phyloP scores from a whole-genome alignment of 2,888 invertebrate genomes.

The Dione vanillae region DNA sequence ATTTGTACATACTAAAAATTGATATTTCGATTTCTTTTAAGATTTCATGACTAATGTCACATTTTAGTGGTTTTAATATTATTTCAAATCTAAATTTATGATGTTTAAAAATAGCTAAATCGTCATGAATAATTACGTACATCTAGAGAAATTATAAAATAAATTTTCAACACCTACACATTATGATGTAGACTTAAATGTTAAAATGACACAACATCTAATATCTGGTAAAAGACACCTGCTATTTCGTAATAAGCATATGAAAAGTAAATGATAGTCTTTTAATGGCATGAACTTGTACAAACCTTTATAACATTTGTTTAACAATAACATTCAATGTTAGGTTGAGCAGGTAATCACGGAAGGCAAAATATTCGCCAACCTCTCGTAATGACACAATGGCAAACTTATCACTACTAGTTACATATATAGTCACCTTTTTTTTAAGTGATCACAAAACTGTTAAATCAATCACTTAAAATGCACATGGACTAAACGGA shows the following conservation, averaged over 20 bases:
- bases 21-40: background rate
- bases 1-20: background rate
- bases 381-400: slow-evolving; percentile 54
- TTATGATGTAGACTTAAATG: slow-evolving; percentile 56
- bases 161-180: slow-evolving; percentile 57
- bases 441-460: slow-evolving; percentile 50
- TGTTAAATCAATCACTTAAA: slow-evolving; percentile 47
- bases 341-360: slow-evolving; percentile 60
- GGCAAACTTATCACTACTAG: slow-evolving; percentile 51
- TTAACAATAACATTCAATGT: slow-evolving; percentile 64
- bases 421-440: slow-evolving; percentile 43
- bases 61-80: background rate
- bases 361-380: slow-evolving; percentile 52
- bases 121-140: slow-evolving; percentile 42
- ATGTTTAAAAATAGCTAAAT: slow-evolving; percentile 43
- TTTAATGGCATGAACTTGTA: slow-evolving; percentile 52
- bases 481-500: slow-evolving; percentile 70
- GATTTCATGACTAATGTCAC: background rate
- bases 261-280: slow-evolving; percentile 29
- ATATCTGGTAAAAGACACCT: slow-evolving; percentile 50
- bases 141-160: slow-evolving; percentile 45
- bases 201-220: slow-evolving; percentile 52
- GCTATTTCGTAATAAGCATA: slow-evolving; percentile 53
- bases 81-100: slow-evolving; percentile 9
- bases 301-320: slow-evolving; percentile 81